phyloP scores from a whole-genome alignment of 2,797 vertebrate species.

The Sylvilagus floridanus region DNA sequence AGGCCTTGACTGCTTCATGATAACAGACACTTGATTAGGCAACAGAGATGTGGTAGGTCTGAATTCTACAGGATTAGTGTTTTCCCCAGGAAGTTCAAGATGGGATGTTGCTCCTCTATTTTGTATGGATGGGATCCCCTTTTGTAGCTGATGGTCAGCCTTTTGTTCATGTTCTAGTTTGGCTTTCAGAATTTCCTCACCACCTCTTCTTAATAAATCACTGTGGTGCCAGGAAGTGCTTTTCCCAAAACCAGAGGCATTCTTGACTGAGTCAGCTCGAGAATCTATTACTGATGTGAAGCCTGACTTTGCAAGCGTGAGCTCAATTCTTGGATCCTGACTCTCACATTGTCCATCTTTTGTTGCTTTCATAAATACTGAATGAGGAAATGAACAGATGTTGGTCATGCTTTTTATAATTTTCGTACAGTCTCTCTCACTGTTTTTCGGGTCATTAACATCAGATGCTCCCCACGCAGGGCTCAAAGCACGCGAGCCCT shows the following conservation, averaged over 20 bases:
- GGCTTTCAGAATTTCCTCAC: neutral
- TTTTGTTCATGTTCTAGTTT: conserved; percentile 19
- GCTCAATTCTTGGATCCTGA: neutral
- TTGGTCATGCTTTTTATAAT: neutral
- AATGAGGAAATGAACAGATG: neutral
- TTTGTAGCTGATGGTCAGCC: neutral
- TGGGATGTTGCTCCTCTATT: fast-evolving
- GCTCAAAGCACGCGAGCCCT: neutral
- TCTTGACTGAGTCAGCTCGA: neutral
- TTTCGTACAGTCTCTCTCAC: neutral
- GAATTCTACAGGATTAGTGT: neutral
- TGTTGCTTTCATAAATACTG: conserved; percentile 47
- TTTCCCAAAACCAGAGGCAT: neutral
- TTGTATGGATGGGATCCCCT: neutral
- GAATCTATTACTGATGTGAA: neutral
- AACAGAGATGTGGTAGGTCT: neutral
- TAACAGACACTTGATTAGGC: conserved; percentile 71
- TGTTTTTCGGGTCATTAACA: neutral
- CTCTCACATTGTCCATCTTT: conserved; percentile 46
- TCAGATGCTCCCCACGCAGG: neutral
- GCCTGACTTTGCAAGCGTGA: neutral
- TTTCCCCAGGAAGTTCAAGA: fast-evolving
- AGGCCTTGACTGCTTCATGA: conserved; percentile 72
- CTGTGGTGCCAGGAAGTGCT: conserved; percentile 49
- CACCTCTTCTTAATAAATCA: neutral